Conservation (phyloP, 2,113 vertebrate genomes). For the Lepisosteus osseus region DNA sequence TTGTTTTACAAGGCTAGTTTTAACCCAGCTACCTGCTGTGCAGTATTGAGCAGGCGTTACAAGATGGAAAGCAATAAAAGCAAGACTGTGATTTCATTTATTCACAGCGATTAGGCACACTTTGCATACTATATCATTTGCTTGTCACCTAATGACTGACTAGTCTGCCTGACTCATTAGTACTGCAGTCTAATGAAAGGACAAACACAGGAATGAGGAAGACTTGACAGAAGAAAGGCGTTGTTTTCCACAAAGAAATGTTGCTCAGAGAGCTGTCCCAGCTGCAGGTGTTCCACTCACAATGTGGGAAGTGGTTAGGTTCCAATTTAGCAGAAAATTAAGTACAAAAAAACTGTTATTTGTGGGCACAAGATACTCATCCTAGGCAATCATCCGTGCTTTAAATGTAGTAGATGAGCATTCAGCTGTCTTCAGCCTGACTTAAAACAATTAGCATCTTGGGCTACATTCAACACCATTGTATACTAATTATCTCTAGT, state of each 20-base stretch:
- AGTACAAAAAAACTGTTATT: constrained; percentile 85
- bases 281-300: constrained; percentile 81
- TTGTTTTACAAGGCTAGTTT: constrained; percentile 87
- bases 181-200: constrained; percentile 78
- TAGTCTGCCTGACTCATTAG: constrained; percentile 84
- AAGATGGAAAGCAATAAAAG: constrained; percentile 76
- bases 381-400: constrained; percentile 78
- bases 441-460: constrained; percentile 84
- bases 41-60: constrained; percentile 71
- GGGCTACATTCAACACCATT: constrained; percentile 80
- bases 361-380: constrained; percentile 84
- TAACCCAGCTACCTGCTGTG: constrained; percentile 85
- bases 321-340: constrained; percentile 92
- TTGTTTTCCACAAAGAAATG: constrained; percentile 82
- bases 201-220: constrained; percentile 84
- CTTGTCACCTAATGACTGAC: constrained; percentile 95
- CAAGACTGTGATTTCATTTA: constrained; percentile 95
- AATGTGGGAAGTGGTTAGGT: constrained; percentile 85
- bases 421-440: constrained; percentile 85
- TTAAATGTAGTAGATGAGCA: constrained; percentile 68
- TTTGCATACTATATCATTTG: constrained; percentile 93
- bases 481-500: constrained; percentile 78
- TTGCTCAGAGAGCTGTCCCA: constrained; percentile 78
- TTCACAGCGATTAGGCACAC: constrained; percentile 82
- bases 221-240: constrained; percentile 81